Conservation (phyloP, 2,888 invertebrate genomes). For the Cerceris rybyensis region DNA sequence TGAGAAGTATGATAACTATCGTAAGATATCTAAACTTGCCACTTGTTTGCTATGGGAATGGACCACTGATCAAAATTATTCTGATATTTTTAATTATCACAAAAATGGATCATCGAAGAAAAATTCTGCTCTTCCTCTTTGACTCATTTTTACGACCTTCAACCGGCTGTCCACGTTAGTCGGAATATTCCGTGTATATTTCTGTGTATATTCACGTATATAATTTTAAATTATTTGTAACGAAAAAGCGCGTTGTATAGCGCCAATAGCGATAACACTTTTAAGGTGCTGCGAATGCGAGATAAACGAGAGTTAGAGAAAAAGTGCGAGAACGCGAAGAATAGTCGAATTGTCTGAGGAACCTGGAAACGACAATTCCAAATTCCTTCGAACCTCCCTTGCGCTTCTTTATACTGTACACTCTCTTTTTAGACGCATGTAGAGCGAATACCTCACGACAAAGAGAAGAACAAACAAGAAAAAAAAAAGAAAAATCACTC, state of each 20-base stretch:
- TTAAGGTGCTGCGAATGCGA: constrained; percentile 16
- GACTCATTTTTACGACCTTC: too few species aligned
- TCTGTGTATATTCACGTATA: constrained; percentile 54
- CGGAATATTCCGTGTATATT: background rate
- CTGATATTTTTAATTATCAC: too few species aligned
- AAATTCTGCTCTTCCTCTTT: too few species aligned
- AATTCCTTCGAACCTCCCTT: constrained; percentile 40
- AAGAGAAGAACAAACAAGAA: constrained; percentile 20
- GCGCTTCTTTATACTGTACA: constrained; percentile 60
- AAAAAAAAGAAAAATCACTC: constrained; percentile 60
- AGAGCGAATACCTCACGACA: constrained; percentile 72
- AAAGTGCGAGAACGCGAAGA: constrained; percentile 6
- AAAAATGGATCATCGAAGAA: too few species aligned
- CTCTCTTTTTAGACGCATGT: constrained; percentile 67
- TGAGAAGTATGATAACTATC: too few species aligned
- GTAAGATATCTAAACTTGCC: too few species aligned
- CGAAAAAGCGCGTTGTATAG: constrained; percentile 29
- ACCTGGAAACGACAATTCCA: constrained; percentile 6
- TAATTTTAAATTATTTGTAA: constrained; percentile 71
- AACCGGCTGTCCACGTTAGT: too few species aligned
- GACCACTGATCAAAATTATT: too few species aligned
- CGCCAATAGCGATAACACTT: constrained; percentile 26
- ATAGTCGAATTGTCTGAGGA: constrained; percentile 10
- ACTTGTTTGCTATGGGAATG: too few species aligned
- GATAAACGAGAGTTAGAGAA: constrained; percentile 3